Base-by-base conservation (phyloP, 2,797 vertebrate species). In the Pygocentrus nattereri region DNA sequence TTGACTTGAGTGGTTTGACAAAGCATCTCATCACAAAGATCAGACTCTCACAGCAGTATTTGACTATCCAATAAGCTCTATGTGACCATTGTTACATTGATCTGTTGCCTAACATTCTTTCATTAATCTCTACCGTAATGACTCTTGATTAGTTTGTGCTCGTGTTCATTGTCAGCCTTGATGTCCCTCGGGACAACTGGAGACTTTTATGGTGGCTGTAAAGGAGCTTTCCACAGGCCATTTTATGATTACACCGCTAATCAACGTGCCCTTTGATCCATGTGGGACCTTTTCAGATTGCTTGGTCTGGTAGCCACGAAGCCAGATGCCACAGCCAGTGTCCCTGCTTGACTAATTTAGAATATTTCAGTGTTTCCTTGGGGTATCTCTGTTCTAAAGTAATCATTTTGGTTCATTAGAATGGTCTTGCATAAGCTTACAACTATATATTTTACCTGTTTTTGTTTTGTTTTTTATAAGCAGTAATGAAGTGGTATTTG, bases 201-300 rank as follows among this genome's bases (percentile, higher is more conserved):
- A 52, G 21, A 23, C 67, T 76, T 74, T 83, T 80, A 83, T 71
- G 54, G 77, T 69, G 67, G 61, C 69, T 50, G 56, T 80, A 73
- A 76, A 67, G 64, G 8, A 76, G 31, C 64, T 61, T 59, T 77
- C n/a, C 62, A 77, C 59, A 30, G 0, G 6, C 25, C 23, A 0
- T 38, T 84, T 76, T 84, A 76, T 71, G 47, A 71, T 50, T 76
- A n/a, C 64, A 19, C 30, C 21, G 49, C 56, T 78, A 80, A 65
- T 58, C 23, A 72, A 81, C n/a, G 41, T 74, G 34, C 67, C 27
- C 70, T 78, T 82, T 74, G 62, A 69, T 76, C 79, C 44, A 75
- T 25, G 13, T 47, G 62, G 72, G 61, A 61, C 59, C n/a, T 41
- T 52, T 50, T 68, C 68, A 61, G n/a, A 70, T 56, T 11, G n/a